These are phyloP conservation scores for Alauda arvensis DNA, from an alignment of 2,797 vertebrate species.

Conservation along the genomic window DNA sequence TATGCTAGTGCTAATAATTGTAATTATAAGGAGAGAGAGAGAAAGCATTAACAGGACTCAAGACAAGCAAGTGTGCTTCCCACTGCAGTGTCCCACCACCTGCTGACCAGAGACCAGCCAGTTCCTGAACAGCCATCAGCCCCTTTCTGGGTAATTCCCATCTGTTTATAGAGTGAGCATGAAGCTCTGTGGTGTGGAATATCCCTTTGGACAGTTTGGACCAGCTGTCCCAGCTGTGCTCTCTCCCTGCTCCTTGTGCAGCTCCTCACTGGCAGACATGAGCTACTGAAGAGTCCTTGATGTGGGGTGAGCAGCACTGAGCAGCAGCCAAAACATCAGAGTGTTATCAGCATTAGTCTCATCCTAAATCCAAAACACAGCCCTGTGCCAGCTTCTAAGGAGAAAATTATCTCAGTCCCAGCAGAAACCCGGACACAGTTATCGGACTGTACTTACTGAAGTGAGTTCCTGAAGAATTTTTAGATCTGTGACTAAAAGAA, in stretches of 20 bases:
- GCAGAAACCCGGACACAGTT: background rate
- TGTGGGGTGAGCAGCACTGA: accelerated
- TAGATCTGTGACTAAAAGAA: background rate
- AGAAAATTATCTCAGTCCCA: background rate
- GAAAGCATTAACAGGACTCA: background rate
- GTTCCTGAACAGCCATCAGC: background rate
- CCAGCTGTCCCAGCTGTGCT: background rate
- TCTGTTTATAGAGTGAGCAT: background rate
- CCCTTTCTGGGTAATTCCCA: background rate
- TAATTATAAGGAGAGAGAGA: background rate
- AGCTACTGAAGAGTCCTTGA: background rate
- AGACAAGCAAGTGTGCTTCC: background rate
- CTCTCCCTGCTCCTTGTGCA: background rate
- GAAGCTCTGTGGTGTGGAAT: background rate
- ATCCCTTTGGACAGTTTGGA: background rate
- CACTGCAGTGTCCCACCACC: background rate
- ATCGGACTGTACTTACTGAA: background rate
- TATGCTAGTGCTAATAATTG: background rate
- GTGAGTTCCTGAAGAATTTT: background rate
- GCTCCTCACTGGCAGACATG: background rate
- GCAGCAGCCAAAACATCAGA: background rate
- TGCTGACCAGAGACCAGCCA: background rate
- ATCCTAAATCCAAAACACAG: background rate
- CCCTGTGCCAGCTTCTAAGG: background rate
- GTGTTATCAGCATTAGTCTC: background rate